Conservation (phyloP, 1,140 invertebrate genomes). For the Pentalonia nigronervosa region DNA sequence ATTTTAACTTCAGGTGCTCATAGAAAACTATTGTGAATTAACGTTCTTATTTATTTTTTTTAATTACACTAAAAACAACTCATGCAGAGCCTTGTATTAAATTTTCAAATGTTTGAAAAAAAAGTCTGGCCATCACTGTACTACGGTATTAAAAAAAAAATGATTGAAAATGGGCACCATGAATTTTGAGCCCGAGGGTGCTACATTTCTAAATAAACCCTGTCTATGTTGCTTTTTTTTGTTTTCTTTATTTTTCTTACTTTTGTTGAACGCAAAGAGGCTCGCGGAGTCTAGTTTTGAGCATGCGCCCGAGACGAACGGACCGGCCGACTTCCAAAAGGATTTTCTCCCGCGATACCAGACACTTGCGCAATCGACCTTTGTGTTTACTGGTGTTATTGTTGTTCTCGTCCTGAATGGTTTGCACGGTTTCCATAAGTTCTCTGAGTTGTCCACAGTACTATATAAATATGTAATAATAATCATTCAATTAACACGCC, state of each 20-base stretch:
- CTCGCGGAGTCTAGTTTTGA: slow-evolving; percentile 74
- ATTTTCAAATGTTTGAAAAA: no score
- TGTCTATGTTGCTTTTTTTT: neutral
- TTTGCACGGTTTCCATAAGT: slow-evolving; percentile 67
- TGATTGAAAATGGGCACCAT: no score
- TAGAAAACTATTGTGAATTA: no score
- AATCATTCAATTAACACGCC: neutral
- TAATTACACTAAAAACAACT: no score
- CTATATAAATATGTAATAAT: slow-evolving; percentile 61
- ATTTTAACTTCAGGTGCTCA: no score
- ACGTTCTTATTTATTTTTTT: no score
- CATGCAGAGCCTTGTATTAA: no score
- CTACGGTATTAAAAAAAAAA: no score
- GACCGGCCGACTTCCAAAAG: slow-evolving; percentile 78
- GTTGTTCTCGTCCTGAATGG: slow-evolving; percentile 63
- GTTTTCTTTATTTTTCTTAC: slow-evolving; percentile 63
- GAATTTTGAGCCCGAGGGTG: no score
- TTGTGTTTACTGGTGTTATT: slow-evolving; percentile 61
- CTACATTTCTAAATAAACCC: no score
- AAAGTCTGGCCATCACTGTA: no score
- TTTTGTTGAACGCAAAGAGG: slow-evolving; percentile 66
- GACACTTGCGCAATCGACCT: slow-evolving; percentile 59
- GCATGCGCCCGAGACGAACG: slow-evolving; percentile 73
- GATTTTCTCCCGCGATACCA: slow-evolving; percentile 73
- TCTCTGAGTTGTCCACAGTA: slow-evolving; percentile 70